These are phyloP conservation scores for Zaprionus davidi DNA, from an alignment of 1,140 invertebrate genomes.

Conservation along the genomic window DNA sequence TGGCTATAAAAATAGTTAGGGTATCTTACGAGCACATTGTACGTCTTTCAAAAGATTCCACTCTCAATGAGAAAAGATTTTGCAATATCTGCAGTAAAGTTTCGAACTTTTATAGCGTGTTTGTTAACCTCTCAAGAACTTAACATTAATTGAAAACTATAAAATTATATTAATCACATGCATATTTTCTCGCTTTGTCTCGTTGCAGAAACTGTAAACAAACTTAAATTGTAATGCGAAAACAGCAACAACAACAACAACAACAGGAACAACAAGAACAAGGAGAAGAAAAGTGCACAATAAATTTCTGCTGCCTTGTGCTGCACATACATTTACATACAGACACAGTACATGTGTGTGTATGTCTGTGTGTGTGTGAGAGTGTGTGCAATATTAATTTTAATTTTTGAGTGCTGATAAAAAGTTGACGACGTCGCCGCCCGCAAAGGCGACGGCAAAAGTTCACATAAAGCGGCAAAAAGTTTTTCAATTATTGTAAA, in stretches of 20 bases:
- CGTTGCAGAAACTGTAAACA: constrained; percentile 36
- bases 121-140: background rate
- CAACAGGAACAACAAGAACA: background rate
- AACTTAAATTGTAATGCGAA: constrained; percentile 39
- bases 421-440: constrained; percentile 48
- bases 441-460: constrained; percentile 59
- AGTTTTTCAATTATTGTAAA: constrained; percentile 82
- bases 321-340: background rate
- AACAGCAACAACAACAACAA: constrained; percentile 1
- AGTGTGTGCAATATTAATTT: constrained; percentile 65
- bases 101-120: background rate
- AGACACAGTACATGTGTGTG: background rate
- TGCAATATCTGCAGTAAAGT: background rate
- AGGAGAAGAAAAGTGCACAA: constrained; percentile 20
- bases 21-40: too few species aligned
- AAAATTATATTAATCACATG: constrained; percentile 16
- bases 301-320: constrained; percentile 1
- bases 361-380: constrained; percentile 4
- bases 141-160: constrained; percentile 28
- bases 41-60: too few species aligned
- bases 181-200: constrained; percentile 17
- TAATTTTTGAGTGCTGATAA: constrained; percentile 72
- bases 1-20: too few species aligned
- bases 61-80: background rate
- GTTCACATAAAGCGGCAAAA: constrained; percentile 75